phyloP scores from a whole-genome alignment of 2,888 invertebrate genomes.

The Nomada ruficornis region DNA sequence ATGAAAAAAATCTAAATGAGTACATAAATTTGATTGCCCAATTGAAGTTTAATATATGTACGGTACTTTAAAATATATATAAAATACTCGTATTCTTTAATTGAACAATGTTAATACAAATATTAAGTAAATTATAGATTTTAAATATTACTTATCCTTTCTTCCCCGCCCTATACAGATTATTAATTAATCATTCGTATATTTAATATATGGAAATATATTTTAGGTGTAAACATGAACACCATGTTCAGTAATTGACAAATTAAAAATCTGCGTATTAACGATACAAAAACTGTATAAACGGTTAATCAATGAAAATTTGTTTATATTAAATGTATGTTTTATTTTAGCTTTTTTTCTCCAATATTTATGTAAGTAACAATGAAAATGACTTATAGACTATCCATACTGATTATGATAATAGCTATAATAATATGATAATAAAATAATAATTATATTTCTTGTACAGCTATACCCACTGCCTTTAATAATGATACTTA shows the following conservation, averaged over 20 bases:
- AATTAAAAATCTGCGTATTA: constrained; percentile 38
- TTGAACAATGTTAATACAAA: constrained; percentile 15
- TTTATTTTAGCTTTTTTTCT: constrained; percentile 82
- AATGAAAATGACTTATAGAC: constrained; percentile 83
- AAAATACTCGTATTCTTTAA: constrained; percentile 19
- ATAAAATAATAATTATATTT: constrained; percentile 79
- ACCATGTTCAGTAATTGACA: constrained; percentile 24
- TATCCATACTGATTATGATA: constrained; percentile 81
- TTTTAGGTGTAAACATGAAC: constrained; percentile 20
- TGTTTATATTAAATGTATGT: constrained; percentile 83
- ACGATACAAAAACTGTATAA: constrained; percentile 32
- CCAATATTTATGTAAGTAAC: constrained; percentile 84
- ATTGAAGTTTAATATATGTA: constrained; percentile 11
- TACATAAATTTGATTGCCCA: constrained; percentile 21
- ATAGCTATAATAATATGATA: constrained; percentile 79
- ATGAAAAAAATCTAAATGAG: constrained; percentile 19
- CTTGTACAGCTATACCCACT: constrained; percentile 81
- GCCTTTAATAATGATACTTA: constrained; percentile 81
- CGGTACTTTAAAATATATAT: constrained; percentile 18
- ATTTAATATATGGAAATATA: constrained; percentile 34
- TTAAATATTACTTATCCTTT: constrained; percentile 16
- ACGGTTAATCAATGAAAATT: constrained; percentile 49
- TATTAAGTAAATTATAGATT: constrained; percentile 32
- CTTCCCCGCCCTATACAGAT: constrained; percentile 13
- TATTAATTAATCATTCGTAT: constrained; percentile 16